Evolutionary conservation across 2,888 invertebrate species (phyloP).

Genomic region (Aricia artaxerxes): DNA sequence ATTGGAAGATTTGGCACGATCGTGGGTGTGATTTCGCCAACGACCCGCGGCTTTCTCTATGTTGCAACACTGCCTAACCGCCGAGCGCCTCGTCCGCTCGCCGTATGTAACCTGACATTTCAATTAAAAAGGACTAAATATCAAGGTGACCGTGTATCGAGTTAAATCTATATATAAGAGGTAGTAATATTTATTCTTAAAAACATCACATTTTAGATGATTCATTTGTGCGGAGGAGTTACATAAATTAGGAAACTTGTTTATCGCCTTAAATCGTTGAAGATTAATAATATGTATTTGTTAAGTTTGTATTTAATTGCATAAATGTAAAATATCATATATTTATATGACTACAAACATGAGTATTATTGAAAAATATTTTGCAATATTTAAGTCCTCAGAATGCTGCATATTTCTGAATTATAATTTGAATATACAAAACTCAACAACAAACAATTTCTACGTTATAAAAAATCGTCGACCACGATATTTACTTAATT

Average conservation of each 20-base stretch:
- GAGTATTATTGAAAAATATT: background rate
- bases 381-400: background rate
- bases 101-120: slow-evolving; percentile 56
- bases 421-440: background rate
- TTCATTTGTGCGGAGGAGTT: slow-evolving; percentile 64
- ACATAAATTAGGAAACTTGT: slow-evolving; percentile 69
- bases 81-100: slow-evolving; percentile 40
- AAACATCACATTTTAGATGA: slow-evolving; percentile 54
- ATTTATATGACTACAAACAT: background rate
- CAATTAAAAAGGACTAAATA: slow-evolving; percentile 62
- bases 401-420: background rate
- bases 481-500: background rate
- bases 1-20: slow-evolving; percentile 71
- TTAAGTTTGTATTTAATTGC: slow-evolving; percentile 14
- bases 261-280: slow-evolving; percentile 41
- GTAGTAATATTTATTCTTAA: slow-evolving; percentile 42
- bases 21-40: slow-evolving; percentile 78
- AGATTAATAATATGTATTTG: slow-evolving; percentile 33
- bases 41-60: slow-evolving; percentile 70
- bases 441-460: background rate
- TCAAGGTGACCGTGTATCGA: slow-evolving; percentile 61
- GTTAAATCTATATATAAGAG: slow-evolving; percentile 22
- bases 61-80: slow-evolving; percentile 55
- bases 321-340: background rate
- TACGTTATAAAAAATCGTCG: background rate